These are phyloP conservation scores for Agrochola lychnidis DNA, from an alignment of 2,888 invertebrate species.

Conservation along the genomic window DNA sequence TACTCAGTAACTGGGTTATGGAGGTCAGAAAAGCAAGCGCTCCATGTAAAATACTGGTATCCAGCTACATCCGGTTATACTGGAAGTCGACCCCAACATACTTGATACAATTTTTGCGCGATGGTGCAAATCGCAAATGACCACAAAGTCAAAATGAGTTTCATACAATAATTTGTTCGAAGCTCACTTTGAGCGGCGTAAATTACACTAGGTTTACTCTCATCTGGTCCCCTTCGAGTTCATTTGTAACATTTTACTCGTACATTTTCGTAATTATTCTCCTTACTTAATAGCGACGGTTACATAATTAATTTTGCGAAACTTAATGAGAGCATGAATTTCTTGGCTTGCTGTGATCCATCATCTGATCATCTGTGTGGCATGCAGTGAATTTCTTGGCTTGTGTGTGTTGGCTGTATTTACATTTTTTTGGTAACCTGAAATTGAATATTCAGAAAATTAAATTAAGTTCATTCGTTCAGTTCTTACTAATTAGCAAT, in stretches of 20 bases:
- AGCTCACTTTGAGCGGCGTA: not conserved
- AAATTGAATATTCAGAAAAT: not conserved
- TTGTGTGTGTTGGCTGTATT: too few species aligned
- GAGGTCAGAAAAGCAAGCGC: too few species aligned
- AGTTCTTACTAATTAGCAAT: conserved; percentile 9
- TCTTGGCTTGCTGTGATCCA: not conserved
- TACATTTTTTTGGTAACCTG: not conserved
- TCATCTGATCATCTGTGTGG: too few species aligned
- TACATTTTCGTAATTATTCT: not conserved
- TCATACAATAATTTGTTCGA: not conserved
- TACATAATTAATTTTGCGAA: conserved; percentile 10
- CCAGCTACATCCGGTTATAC: too few species aligned
- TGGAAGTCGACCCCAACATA: too few species aligned
- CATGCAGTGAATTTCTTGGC: conserved; percentile 6
- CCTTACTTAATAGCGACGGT: not conserved
- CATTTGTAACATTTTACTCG: conserved; percentile 1
- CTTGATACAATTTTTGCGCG: not conserved
- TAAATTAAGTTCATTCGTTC: not conserved
- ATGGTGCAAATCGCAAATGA: not conserved
- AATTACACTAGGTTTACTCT: not conserved
- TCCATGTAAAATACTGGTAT: too few species aligned
- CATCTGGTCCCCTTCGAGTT: not conserved
- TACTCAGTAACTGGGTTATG: too few species aligned
- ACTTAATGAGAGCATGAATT: conserved; percentile 25
- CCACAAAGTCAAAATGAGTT: not conserved